phyloP scores from a whole-genome alignment of 2,113 vertebrate species.

The Leucopsar rothschildi region DNA sequence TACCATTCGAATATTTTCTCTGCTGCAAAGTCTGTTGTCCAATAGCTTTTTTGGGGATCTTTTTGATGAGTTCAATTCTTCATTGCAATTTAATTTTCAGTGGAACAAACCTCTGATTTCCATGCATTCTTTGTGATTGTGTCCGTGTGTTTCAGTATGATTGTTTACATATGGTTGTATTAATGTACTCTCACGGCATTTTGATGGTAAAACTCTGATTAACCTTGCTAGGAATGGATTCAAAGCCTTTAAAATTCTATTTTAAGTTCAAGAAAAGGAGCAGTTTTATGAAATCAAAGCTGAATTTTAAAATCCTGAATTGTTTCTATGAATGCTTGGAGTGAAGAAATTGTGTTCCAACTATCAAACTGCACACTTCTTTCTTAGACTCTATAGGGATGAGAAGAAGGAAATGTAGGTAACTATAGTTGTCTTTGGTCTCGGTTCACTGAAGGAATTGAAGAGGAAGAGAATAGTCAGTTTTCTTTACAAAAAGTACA shows the following conservation, averaged over 20 bases:
- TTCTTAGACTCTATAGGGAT: not conserved
- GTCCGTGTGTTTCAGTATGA: not conserved
- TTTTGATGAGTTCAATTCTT: not conserved
- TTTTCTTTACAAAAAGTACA: not conserved
- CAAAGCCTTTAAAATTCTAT: not conserved
- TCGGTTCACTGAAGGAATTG: not conserved
- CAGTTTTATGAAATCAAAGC: not conserved
- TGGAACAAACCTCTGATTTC: not conserved
- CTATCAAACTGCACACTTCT: not conserved
- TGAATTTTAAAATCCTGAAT: not conserved
- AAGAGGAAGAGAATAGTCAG: not conserved
- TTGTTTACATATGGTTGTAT: not conserved
- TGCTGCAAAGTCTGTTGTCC: not conserved
- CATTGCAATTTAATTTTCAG: not conserved
- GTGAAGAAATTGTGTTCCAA: not conserved
- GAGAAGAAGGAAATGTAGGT: not conserved
- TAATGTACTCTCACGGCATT: not conserved
- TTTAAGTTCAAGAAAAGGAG: not conserved
- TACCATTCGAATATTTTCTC: not conserved
- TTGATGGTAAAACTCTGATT: not conserved
- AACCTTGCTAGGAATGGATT: not conserved
- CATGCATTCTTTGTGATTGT: not conserved
- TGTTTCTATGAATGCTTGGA: not conserved
- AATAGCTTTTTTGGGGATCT: not conserved
- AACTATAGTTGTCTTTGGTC: not conserved